Conservation (phyloP, 2,797 vertebrate genomes). For the Leucoraja ocellata region DNA sequence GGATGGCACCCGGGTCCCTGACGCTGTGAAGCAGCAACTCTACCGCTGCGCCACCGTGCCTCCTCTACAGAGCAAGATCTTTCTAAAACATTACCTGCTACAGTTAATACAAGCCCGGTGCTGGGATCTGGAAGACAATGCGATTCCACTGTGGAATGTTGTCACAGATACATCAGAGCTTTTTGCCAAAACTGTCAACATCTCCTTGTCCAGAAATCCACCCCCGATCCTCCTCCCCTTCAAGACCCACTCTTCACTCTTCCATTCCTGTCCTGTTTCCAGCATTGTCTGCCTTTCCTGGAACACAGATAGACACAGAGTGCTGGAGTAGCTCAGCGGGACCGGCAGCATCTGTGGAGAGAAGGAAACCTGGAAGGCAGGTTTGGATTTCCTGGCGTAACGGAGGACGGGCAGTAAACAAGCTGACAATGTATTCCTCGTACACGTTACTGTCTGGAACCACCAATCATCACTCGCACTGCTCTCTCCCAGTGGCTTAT, state of each 20-base stretch:
- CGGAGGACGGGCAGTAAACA: not conserved
- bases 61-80: no score
- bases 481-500: not conserved
- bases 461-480: not conserved
- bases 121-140: not conserved
- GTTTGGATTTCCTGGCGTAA: not conserved
- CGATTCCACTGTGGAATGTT: not conserved
- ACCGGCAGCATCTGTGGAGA: no score
- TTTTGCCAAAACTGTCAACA: not conserved
- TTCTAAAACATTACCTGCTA: no score
- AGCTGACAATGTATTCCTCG: not conserved
- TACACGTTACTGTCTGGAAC: not conserved
- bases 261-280: not conserved
- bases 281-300: not conserved
- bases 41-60: no score
- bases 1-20: no score
- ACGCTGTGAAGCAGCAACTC: no score
- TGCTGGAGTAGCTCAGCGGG: no score
- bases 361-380: no score
- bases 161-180: not conserved
- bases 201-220: not conserved
- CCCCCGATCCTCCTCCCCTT: not conserved
- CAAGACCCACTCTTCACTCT: not conserved
- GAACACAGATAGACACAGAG: no score
- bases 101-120: not conserved